Evolutionary conservation across 2,888 invertebrate species (phyloP), one percentile per base, ranked within the genome.

Genomic region (Zeuzera pyrina): DNA sequence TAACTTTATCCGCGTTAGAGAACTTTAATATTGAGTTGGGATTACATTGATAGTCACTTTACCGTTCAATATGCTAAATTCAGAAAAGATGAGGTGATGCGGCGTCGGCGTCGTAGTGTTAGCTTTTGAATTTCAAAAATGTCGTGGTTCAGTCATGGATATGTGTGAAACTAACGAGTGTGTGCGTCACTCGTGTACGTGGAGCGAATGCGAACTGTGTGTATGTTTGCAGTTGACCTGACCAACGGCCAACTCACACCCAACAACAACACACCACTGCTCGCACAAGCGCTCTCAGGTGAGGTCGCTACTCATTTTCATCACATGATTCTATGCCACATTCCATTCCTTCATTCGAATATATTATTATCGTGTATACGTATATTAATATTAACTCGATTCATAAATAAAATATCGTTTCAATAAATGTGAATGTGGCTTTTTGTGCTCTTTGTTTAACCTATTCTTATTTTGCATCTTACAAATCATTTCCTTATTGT

Each of bases 221-320:
- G 85, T 87, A 84, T 87, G 85, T 89, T 90, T 90, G 84, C 89
- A 94, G 94, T 95, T 90, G 95, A 95, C 88, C 90, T 95, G 87
- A 92, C 93, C 88, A 95, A 95, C 85, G 95, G 95, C 84, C 95
- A 95, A 87, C 90, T 95, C 84, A 95, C 95, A 78, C 94, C 94
- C 84, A 95, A 95, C 89, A 94, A 94, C 90, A 95, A 94, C 86
- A 94, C 94, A 77, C 94, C 95, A 76, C 89, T 95, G 86, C 91
- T 95, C 86, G 95, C 95, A 86, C 95, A 95, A 88, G 94, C 94
- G 73, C 89, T 95, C 85, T 95, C 95, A 93, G 95, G 95, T 95
- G 91, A 81, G 78, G 50, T 53, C 66, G 68, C 66, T 24, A 10
- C 10, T 28, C 41, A 47, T 42, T 47, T 46, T 43, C 34, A 38